Conservation (phyloP, 1,140 invertebrate genomes). For the Theocolax elegans region DNA sequence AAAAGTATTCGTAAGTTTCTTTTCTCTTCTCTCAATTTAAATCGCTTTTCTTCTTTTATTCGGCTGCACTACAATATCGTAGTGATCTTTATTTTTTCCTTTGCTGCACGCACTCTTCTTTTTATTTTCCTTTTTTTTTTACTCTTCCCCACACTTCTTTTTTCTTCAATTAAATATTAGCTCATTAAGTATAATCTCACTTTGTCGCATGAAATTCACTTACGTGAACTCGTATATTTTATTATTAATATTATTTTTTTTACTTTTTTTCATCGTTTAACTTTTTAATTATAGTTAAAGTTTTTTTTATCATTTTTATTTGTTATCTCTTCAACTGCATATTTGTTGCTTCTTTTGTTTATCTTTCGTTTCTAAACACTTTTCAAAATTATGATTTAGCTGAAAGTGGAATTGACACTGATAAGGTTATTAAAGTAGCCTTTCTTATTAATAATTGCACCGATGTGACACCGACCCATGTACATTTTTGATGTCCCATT, state of each 20-base stretch:
- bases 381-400: conserved; percentile 62
- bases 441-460: conserved; percentile 64
- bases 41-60: conserved; percentile 41
- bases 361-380: conserved; percentile 47
- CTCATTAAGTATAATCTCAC: conserved; percentile 65
- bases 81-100: conserved; percentile 46
- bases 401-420: conserved; percentile 68
- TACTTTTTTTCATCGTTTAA: conserved; percentile 43
- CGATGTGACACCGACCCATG: conserved; percentile 60
- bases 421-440: conserved; percentile 67
- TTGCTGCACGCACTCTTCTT: conserved; percentile 35
- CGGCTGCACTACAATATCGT: conserved; percentile 56
- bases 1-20: conserved; percentile 62
- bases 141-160: conserved; percentile 43
- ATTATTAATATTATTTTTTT: too few species aligned
- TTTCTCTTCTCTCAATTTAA: conserved; percentile 4
- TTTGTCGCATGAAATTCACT: conserved; percentile 59
- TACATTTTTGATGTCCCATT: conserved; percentile 51
- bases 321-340: conserved; percentile 33
- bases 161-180: conserved; percentile 53
- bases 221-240: conserved; percentile 51
- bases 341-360: conserved; percentile 37
- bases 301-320: conserved; percentile 47
- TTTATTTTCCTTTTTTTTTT: conserved; percentile 43
- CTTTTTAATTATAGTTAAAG: conserved; percentile 47